Evolutionary conservation across 2,888 invertebrate genomes (phyloP), one percentile per base, ranked within the genome.

Genomic region (Torymus tubicola): DNA sequence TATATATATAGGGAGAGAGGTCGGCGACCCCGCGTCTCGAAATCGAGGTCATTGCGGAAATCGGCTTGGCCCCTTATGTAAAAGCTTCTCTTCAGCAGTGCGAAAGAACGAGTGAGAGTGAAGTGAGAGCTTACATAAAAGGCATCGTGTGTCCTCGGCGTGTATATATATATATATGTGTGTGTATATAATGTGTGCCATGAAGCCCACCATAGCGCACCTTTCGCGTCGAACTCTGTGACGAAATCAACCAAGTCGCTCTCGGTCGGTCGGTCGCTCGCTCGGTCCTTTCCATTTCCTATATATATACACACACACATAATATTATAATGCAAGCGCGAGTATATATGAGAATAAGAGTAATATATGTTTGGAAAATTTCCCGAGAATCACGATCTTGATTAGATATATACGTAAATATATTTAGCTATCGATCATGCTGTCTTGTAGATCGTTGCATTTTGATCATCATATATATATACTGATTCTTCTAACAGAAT

Each of bases 71-170:
- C 11, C 58, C 83, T 85, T 85, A 85, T 82, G 83, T 84, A 85
- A 85, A 85, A 74, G 81, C 78, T 81, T 81, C 76, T 55, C 42
- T 42, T 8, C 42, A n/a, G n/a, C n/a, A n/a, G 5, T 8, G 42
- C 42, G 42, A 42, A 42, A 5, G 42, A 42, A 8, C 42, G 42
- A 42, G 42, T 42, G 42, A 42, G 42, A 42, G 42, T 42, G 31
- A 42, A 42, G 42, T 8, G 64, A 21, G 75, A 83, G 79, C 82
- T 85, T 85, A 85, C 77, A 83, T 85, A 85, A 84, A 84, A 77
- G 76, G 74, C 65, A 52, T 64, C 11, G 24, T 4, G 68, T 50
- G 55, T 55, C 53, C 64, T 10, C 60, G 24, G 4, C 12, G 2
- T n/a, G 55, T 55, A 57, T 57, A 18, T n/a, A 64, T 13, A 1